Conservation (phyloP, 2,797 vertebrate species). For the Nyctalus aviator region DNA sequence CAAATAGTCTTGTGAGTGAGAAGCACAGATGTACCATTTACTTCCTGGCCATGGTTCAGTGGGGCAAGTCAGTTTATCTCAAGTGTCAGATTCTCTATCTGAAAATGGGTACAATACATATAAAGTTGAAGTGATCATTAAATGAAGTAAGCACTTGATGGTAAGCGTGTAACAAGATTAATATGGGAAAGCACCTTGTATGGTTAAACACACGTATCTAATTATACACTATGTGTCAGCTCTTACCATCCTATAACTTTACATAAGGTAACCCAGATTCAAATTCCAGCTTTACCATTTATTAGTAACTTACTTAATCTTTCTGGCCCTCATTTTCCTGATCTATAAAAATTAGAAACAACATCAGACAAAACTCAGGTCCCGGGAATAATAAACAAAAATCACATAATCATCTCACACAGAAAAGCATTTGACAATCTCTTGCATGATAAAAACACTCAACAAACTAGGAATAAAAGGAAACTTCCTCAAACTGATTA, state of each 20-base stretch:
- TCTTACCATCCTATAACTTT: not conserved
- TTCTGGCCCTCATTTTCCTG: not conserved
- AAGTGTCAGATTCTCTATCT: not conserved
- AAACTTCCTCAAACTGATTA: not conserved
- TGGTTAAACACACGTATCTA: not conserved
- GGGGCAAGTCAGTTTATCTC: not conserved
- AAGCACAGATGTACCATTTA: not conserved
- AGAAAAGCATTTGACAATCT: slow-evolving; percentile 20
- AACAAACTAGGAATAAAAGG: not conserved
- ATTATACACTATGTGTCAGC: not conserved
- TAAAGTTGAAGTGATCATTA: not conserved
- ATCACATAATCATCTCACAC: not conserved
- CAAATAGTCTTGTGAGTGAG: not conserved
- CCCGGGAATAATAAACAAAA: slow-evolving; percentile 19
- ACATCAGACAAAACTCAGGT: not conserved
- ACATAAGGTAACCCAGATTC: not conserved
- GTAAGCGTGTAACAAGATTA: not conserved
- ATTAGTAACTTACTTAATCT: not conserved
- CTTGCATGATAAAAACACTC: not conserved
- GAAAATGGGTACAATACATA: not conserved
- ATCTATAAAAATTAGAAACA: slow-evolving; percentile 1
- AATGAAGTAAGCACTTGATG: not conserved
- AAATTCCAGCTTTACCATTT: slow-evolving; percentile 16
- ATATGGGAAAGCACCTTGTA: not conserved
- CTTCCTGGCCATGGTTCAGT: not conserved